Percentiles rank a stretch among this genome's conserved stretches.
Conservation (phyloP, 2,113 vertebrate genomes). For the Apodemus speciosus region DNA sequence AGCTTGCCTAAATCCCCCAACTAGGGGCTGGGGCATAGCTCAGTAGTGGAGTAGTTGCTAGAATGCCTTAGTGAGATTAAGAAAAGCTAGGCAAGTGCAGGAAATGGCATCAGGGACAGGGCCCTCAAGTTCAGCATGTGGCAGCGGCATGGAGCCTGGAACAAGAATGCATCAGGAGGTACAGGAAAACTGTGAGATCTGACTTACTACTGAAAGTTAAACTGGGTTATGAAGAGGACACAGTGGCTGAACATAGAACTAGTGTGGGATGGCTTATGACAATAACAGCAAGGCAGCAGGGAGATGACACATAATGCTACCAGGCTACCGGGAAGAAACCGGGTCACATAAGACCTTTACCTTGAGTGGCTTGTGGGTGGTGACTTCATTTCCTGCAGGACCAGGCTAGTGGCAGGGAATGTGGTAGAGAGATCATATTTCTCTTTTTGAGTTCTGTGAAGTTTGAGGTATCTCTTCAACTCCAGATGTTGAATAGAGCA, state of each 20-base stretch:
- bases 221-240: not conserved
- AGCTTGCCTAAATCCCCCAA: not conserved
- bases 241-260: not conserved
- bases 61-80: not conserved
- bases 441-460: not conserved
- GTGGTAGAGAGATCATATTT: not conserved
- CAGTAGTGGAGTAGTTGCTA: not conserved
- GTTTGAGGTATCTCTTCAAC: not conserved
- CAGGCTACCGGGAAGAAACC: not conserved
- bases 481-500: not conserved
- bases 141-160: no score
- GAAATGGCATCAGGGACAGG: not conserved
- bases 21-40: not conserved
- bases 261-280: not conserved
- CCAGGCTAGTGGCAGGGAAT: not conserved
- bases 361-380: not conserved
- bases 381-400: not conserved
- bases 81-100: not conserved
- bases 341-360: not conserved
- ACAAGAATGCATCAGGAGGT: not conserved
- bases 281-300: not conserved
- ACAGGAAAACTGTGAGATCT: not conserved
- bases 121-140: not conserved
- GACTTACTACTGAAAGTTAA: not conserved
- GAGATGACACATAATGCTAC: not conserved